Percentiles rank a stretch among this genome's conserved stretches.
Evolutionary conservation across 2,888 invertebrate genomes (phyloP).

Genomic region (Drosophila anomalata): DNA sequence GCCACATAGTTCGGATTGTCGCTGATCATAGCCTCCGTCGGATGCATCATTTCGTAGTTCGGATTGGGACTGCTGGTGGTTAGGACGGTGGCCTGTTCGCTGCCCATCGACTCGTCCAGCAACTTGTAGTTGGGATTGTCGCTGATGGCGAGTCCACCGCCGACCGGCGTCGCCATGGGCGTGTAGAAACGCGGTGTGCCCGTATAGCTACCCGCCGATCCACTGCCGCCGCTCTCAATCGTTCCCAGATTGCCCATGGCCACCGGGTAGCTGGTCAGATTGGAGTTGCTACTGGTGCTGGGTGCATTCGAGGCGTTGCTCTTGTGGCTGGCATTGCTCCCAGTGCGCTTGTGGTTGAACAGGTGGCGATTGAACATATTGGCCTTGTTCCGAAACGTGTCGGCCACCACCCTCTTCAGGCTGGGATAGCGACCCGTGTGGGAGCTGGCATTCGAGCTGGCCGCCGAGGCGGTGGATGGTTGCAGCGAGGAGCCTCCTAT

Average conservation of each 20-base stretch:
- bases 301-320: conserved; percentile 77
- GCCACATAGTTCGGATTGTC: conserved; percentile 71
- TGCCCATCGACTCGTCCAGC: conserved; percentile 71
- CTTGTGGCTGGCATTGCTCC: conserved; percentile 79
- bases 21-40: conserved; percentile 36
- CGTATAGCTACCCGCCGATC: conserved; percentile 77
- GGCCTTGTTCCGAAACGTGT: conserved; percentile 62
- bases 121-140: conserved; percentile 80
- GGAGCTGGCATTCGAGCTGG: conserved; percentile 80
- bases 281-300: conserved; percentile 76
- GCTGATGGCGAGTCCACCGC: conserved; percentile 53
- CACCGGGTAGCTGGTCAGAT: conserved; percentile 70
- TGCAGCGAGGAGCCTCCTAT: conserved; percentile 69
- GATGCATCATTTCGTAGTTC: conserved; percentile 76
- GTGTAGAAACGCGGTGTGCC: conserved; percentile 75
- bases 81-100: conserved; percentile 38
- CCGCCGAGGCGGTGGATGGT: conserved; percentile 78
- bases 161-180: conserved; percentile 57
- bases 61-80: conserved; percentile 72
- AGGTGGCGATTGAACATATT: conserved; percentile 70
- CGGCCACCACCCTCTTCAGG: conserved; percentile 75
- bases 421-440: conserved; percentile 68
- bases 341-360: conserved; percentile 80
- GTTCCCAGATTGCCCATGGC: conserved; percentile 68
- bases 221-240: conserved; percentile 77